Base-by-base conservation (phyloP, 2,888 invertebrate genomes). In the Noctua janthe region DNA sequence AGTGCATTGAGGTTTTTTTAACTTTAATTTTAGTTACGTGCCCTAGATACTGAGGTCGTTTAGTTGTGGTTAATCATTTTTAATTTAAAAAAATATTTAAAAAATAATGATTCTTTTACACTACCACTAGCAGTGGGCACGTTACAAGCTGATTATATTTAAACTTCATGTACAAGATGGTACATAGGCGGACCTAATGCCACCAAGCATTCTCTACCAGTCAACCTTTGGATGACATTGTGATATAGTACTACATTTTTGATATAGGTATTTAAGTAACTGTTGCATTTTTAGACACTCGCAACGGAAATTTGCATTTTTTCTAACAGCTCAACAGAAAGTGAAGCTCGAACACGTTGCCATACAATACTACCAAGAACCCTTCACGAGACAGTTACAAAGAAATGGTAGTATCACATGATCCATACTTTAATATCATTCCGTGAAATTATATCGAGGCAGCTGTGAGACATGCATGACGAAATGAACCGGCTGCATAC, bases 21-120 rank as follows among this genome's bases (percentile, higher is more conserved):
- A 80, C 78, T 84, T 80, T 59, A 77, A 82, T 85, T 85, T 86
- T 86, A 82, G 62, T 70, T 71, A 80, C 62, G 74, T 88, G 89
- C 72, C 88, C 90, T 85, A 87, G 76, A 72, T 85, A 79, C 13
- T 56, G 84, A 89, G 89, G 88, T 83, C 87, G 76, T 77, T 59
- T 78, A 82, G 74, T 70, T 71, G 67, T 29, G n/a, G 13, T 72
- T 70, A 47, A 71, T 82, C 51, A 64, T 56, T 59, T 54, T 29
- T 10, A 39, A 49, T 29, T 17, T 56, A 62, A 56, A 4, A 23
- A 47, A 17, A 6, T 29, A 49, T 29, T 17, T 56, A 62, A 56
- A 4, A 23, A 47, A 17, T 47, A 5, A n/a, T 17, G 0, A 15
- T 29, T 20, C 10, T 54, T 49, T 29, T 39, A 35, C 64, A 39